Base-by-base conservation (phyloP, 2,888 invertebrate genomes). In the Diogma glabrata region DNA sequence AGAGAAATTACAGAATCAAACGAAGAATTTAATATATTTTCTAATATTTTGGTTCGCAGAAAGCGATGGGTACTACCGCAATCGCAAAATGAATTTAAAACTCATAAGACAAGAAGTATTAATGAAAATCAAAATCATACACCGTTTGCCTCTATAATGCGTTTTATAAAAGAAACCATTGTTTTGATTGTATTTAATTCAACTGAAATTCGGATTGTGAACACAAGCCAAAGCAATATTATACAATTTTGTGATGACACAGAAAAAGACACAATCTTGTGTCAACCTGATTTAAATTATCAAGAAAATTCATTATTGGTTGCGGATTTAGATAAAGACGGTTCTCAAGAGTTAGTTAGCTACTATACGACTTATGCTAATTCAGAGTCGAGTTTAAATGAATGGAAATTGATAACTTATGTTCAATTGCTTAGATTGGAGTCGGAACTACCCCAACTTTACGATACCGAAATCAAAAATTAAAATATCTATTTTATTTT, bases 121-220 rank as follows among this genome's bases (percentile, higher is more conserved):
- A 57, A 60, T 17, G 57, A 58, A 30, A 61, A 61, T 46, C 51
- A 49, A 28, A 55, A 47, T 16, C 53, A 56, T 19, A n/a, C n/a
- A n/a, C n/a, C n/a, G n/a, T 52, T 61, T 28, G 60, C 60, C 54
- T 67, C 65, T 43, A 68, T 66, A 53, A 67, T 69, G 56, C 75
- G 79, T 64, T 74, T 75, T 59, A 75, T 84, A 52, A 81, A 78
- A 1, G 88, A 88, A 64, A 76, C 81, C 24, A 82, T 87, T 33
- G 77, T 86, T n/a, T 69, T 88, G 48, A 80, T 88, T n/a, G 77
- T 84, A 14, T 85, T 87, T 64, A 84, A 87, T 64, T 79, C 81
- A 53, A 76, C 80, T 8, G 79, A 82, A 61, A 79, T 81, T 1
- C 82, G 82, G 60, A 81, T 81, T 58, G 84, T 85, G 47, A 87